Conservation (phyloP, 2,113 vertebrate species). For the Oryzias javanicus region DNA sequence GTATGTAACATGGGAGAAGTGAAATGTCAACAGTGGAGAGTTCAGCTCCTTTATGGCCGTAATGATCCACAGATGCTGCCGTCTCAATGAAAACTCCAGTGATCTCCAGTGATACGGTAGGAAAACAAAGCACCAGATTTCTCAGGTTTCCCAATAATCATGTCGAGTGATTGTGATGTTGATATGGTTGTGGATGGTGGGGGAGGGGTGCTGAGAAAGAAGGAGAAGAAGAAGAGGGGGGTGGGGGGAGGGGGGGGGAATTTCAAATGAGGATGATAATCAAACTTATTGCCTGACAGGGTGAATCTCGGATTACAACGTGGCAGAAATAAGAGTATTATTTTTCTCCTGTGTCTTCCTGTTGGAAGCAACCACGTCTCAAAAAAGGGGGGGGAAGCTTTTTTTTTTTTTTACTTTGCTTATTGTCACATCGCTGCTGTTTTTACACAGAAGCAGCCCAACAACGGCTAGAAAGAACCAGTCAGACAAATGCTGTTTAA, state of each 20-base stretch:
- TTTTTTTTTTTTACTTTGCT: slow-evolving; percentile 27
- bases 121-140: slow-evolving; percentile 51
- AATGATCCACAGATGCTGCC: slow-evolving; percentile 47
- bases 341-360: slow-evolving; percentile 50
- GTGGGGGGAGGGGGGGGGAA: slow-evolving; percentile 26
- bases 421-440: slow-evolving; percentile 20
- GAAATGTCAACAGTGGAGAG: slow-evolving; percentile 5
- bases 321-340: slow-evolving; percentile 53
- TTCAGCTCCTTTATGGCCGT: slow-evolving; percentile 30
- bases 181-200: slow-evolving; percentile 43
- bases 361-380: slow-evolving; percentile 38
- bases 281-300: slow-evolving; percentile 73
- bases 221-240: slow-evolving; percentile 4
- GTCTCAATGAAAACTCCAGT: slow-evolving; percentile 43
- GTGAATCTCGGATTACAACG: slow-evolving; percentile 58
- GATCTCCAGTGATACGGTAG: slow-evolving; percentile 46
- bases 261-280: slow-evolving; percentile 72
- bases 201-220: slow-evolving; percentile 22
- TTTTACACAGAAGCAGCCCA: slow-evolving; percentile 9
- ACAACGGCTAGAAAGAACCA: slow-evolving; percentile 27
- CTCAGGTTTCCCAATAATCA: slow-evolving; percentile 59
- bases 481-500: slow-evolving; percentile 24
- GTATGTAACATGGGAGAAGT: background rate
- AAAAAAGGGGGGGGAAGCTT: slow-evolving; percentile 15
- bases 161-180: slow-evolving; percentile 57